Base-by-base conservation (phyloP, 2,113 vertebrate species). In the Solenodon paradoxus region DNA sequence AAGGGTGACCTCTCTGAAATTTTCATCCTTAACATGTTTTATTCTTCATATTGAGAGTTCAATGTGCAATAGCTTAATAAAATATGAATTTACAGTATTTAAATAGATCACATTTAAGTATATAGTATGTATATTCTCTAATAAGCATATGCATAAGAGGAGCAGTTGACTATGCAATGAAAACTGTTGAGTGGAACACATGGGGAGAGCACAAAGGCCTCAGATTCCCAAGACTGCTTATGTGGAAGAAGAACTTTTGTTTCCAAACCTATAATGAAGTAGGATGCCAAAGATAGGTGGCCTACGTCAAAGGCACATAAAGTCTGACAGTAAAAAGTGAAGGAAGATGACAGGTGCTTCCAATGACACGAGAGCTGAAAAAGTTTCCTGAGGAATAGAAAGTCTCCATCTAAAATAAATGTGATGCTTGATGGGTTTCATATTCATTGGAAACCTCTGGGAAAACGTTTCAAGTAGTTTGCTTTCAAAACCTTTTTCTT, bases 381-480 rank as follows among this genome's bases (percentile, higher is more conserved):
- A 87, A 78, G 83, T 84, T 97, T 96, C 96, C 95, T 90, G 92
- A 94, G 93, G 93, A 91, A 69, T 28, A 74, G 42, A 63, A n/a
- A 96, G 77, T 30, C 59, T 75, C 26, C 92, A 55, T 96, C 77
- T 88, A 32, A 97, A 97, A 96, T 96, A 94, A 93, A 95, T 88
- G 75, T 66, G 96, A 95, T 93, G 66, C 84, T 85, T 96, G 90
- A 96, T 96, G 88, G 84, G 77, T 94, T 97, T 96, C 94, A 95
- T 95, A 96, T 85, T 96, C 93, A 90, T 59, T 90, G 88, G 77
- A 82, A 96, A 94, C 95, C 96, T 94, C 28, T 92, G 96, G 97
- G 97, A 95, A 96, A 96, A 95, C 1, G 32, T 95, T 96, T 85
- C 80, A 93, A 94, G 82, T 69, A 64, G 88, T 90, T 96, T 96